Conservation (phyloP, 1,140 invertebrate species). For the Leptinotarsa defecta region DNA sequence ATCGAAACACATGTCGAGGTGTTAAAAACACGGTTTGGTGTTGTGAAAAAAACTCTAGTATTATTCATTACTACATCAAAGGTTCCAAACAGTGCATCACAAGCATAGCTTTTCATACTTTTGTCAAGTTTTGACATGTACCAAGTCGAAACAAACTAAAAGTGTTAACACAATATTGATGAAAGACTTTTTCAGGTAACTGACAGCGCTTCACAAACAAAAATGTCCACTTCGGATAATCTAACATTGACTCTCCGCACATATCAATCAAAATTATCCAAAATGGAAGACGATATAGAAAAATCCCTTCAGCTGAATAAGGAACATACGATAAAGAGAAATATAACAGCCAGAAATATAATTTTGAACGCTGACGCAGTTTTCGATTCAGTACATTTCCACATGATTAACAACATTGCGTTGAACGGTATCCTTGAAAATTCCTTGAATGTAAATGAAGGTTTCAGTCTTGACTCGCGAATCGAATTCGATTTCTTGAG, state of each 20-base stretch:
- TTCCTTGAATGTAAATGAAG: constrained; percentile 41
- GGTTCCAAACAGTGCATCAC: no score
- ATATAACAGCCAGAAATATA: constrained; percentile 22
- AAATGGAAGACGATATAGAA: constrained; percentile 21
- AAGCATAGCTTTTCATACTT: no score
- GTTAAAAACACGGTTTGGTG: no score
- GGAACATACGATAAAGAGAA: neutral
- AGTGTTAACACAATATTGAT: no score
- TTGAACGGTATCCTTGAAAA: constrained; percentile 36
- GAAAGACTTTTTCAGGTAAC: neutral
- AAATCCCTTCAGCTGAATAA: constrained; percentile 5
- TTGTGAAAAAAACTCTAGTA: no score
- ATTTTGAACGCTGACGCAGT: constrained; percentile 26
- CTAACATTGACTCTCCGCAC: constrained; percentile 7
- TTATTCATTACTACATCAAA: no score
- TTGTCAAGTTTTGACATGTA: no score
- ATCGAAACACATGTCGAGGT: no score
- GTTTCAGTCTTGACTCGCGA: constrained; percentile 30
- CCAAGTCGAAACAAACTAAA: no score
- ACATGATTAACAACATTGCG: neutral
- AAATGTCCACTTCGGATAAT: neutral
- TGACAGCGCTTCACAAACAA: neutral
- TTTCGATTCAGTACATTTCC: constrained; percentile 15
- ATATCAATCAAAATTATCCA: constrained; percentile 8
- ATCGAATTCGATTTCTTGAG: constrained; percentile 40